phyloP scores from a whole-genome alignment of 2,888 invertebrate species.

The Trachelus tabidus region DNA sequence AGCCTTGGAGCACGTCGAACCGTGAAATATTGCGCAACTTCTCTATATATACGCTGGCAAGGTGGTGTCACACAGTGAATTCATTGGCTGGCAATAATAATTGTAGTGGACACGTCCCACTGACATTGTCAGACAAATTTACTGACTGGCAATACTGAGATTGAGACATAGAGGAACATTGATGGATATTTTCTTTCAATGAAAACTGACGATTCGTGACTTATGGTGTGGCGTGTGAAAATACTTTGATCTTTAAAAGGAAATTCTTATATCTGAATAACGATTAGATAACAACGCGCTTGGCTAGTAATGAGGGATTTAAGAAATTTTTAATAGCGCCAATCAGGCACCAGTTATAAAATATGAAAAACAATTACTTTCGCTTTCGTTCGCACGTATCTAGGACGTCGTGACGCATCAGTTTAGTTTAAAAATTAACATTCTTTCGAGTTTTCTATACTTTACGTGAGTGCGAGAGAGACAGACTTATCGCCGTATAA shows the following conservation, averaged over 20 bases:
- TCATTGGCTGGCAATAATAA: slow-evolving; percentile 12
- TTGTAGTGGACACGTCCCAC: background rate
- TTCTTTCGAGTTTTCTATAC: too few species aligned
- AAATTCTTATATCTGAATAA: background rate
- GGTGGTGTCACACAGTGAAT: slow-evolving; percentile 15
- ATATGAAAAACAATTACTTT: too few species aligned
- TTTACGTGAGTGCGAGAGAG: too few species aligned
- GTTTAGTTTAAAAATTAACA: too few species aligned
- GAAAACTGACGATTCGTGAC: background rate
- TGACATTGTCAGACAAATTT: background rate
- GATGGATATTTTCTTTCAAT: background rate
- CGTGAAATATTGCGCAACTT: slow-evolving; percentile 15
- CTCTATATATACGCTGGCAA: slow-evolving; percentile 1
- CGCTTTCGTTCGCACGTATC: too few species aligned
- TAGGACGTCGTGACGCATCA: too few species aligned
- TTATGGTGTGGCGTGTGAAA: background rate
- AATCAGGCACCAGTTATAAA: too few species aligned
- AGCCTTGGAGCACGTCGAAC: slow-evolving; percentile 26
- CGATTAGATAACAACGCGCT: too few species aligned
- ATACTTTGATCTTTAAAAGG: background rate
- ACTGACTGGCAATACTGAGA: background rate
- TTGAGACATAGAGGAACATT: background rate
- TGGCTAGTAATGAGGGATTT: background rate
- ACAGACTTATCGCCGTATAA: too few species aligned
- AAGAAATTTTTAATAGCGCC: background rate